Conservation (phyloP, 2,113 vertebrate genomes). For the Pionites leucogaster region DNA sequence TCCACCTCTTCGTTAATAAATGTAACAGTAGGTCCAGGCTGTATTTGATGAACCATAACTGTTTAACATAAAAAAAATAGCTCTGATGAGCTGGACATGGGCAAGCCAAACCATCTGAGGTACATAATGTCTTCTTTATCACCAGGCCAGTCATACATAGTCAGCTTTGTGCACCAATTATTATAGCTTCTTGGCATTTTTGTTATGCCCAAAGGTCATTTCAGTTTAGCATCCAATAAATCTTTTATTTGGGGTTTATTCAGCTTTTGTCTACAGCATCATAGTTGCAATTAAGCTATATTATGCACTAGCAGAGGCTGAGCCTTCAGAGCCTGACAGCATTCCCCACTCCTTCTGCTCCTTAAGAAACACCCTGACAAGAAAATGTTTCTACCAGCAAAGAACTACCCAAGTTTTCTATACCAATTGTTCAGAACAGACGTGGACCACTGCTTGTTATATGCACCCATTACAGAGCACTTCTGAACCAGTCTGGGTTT, state of each 20-base stretch:
- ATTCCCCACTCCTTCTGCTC: not conserved
- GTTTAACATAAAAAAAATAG: not conserved
- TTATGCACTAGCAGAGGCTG: not conserved
- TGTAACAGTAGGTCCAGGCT: not conserved
- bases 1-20: not conserved
- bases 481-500: not conserved
- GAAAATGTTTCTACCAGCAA: not conserved
- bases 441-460: not conserved
- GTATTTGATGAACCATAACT: not conserved
- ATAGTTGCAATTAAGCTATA: not conserved
- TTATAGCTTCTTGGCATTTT: not conserved
- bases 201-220: not conserved
- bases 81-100: not conserved
- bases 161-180: conserved; percentile 35
- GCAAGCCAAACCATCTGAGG: not conserved
- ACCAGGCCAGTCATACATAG: not conserved
- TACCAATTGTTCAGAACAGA: not conserved
- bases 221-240: conserved; percentile 23
- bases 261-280: not conserved
- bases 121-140: conserved; percentile 30
- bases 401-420: not conserved
- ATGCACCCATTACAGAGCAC: not conserved
- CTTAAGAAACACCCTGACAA: not conserved
- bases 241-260: conserved; percentile 20
- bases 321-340: not conserved